Conservation (phyloP, 2,113 vertebrate genomes). For the Rissa tridactyla region DNA sequence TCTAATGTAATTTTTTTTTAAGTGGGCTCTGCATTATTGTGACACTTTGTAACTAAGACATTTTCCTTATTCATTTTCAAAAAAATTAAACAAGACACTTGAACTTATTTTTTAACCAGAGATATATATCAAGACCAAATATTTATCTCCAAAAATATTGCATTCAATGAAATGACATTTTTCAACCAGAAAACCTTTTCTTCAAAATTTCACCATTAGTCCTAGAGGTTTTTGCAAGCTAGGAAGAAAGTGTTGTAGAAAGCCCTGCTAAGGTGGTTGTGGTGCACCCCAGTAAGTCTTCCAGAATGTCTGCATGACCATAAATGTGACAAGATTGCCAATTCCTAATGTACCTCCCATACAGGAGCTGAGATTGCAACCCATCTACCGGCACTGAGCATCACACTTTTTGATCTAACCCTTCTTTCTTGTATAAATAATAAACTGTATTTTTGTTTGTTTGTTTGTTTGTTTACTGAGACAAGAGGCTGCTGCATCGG, state of each 20-base stretch:
- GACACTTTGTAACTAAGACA: not conserved
- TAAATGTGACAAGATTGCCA: not conserved
- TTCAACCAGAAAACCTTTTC: not conserved
- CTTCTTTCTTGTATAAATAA: conserved; percentile 6
- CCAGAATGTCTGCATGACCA: not conserved
- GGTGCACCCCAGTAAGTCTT: not conserved
- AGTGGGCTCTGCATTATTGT: not conserved
- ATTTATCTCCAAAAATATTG: not conserved
- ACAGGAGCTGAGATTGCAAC: not conserved
- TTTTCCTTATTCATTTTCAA: not conserved
- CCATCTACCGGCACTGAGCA: not conserved
- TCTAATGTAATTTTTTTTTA: not conserved
- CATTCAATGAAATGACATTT: not conserved
- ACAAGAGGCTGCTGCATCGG: not conserved
- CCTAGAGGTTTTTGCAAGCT: not conserved
- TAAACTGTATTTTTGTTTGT: not conserved
- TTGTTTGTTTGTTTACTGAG: not conserved
- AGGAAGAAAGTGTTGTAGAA: not conserved
- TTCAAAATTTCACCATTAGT: not conserved
- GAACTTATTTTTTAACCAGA: not conserved
- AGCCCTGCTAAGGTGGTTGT: accelerated
- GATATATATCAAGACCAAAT: not conserved
- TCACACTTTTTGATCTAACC: not conserved
- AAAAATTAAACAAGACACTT: not conserved
- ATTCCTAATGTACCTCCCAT: not conserved